phyloP scores from a whole-genome alignment of 2,113 vertebrate species.

The Callipepla californica region DNA sequence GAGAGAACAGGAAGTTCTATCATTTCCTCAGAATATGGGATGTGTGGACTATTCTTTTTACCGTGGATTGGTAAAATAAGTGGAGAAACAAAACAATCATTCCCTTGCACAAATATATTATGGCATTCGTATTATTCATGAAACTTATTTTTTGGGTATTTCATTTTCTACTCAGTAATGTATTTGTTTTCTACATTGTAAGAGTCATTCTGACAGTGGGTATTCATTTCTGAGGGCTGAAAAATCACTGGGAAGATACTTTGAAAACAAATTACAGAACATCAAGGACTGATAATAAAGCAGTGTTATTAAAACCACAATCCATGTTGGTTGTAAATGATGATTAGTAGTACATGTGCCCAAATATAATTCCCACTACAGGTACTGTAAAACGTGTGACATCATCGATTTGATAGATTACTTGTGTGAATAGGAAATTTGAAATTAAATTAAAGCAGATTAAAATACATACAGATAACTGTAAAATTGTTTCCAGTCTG shows the following conservation, averaged over 20 bases:
- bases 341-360: rapidly evolving
- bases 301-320: not conserved
- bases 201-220: not conserved
- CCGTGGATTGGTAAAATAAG: constrained; percentile 16
- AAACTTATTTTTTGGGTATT: not conserved
- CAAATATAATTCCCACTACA: not conserved
- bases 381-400: not conserved
- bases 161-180: not conserved
- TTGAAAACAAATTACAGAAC: not conserved
- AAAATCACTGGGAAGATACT: not conserved
- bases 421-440: not conserved
- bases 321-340: not conserved
- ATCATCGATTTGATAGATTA: not conserved
- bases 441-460: not conserved
- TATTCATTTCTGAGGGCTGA: not conserved
- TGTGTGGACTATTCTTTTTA: constrained; percentile 9
- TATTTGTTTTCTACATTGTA: not conserved
- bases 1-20: constrained; percentile 74
- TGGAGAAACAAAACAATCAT: not conserved
- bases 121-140: not conserved
- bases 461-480: not conserved
- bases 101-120: not conserved
- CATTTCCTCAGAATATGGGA: constrained; percentile 59
- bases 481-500: not conserved
- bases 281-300: not conserved